A percentile compares a stretch with the other conserved stretches of the same genome.
Conservation (phyloP, 2,888 invertebrate species). For the Homarus gammarus region DNA sequence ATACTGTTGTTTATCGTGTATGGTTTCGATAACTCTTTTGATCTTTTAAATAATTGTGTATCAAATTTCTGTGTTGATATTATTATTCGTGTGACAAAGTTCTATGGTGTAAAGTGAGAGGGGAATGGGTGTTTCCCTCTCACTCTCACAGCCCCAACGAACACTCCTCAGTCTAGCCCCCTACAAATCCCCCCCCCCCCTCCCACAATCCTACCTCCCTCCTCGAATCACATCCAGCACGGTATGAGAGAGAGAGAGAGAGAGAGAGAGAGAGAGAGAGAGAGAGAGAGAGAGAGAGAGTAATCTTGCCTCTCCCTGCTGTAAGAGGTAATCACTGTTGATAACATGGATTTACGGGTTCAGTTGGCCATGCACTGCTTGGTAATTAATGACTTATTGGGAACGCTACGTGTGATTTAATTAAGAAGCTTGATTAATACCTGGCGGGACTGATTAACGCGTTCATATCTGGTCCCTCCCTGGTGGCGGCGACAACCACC, state of each 20-base stretch:
- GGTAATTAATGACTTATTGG: conserved; percentile 53
- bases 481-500: not conserved
- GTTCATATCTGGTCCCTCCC: not conserved
- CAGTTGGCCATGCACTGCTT: conserved; percentile 24
- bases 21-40: too few relatives aligned
- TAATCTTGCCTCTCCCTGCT: not conserved
- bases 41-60: too few relatives aligned
- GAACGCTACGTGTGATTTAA: conserved; percentile 42
- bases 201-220: not conserved
- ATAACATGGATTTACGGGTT: conserved; percentile 42
- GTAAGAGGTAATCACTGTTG: conserved; percentile 24
- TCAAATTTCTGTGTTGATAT: too few relatives aligned
- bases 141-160: too few relatives aligned
- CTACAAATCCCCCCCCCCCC: not conserved
- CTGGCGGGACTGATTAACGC: conserved; percentile 15
- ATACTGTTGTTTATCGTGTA: too few relatives aligned
- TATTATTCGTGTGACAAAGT: too few relatives aligned
- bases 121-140: too few relatives aligned
- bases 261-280: not conserved
- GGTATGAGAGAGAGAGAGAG: not conserved
- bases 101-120: too few relatives aligned
- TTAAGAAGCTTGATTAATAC: conserved; percentile 54
- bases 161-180: too few relatives aligned
- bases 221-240: too few relatives aligned
- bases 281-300: not conserved